phyloP scores from a whole-genome alignment of 2,113 vertebrate species.

The Cervus canadensis region DNA sequence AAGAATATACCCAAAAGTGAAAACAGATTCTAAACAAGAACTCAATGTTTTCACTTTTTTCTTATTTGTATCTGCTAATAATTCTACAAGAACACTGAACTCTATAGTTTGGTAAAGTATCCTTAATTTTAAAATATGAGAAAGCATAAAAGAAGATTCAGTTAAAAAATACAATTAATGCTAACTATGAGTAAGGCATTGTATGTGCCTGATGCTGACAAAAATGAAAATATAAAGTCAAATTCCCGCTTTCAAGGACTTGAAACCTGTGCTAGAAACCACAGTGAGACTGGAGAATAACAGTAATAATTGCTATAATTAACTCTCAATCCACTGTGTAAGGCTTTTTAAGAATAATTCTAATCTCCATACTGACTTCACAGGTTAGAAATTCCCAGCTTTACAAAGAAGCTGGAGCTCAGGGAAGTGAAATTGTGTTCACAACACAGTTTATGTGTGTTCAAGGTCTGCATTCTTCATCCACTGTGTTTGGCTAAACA shows the following conservation, averaged over 20 bases:
- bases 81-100: background rate
- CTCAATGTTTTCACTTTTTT: background rate
- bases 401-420: background rate
- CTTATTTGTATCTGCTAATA: background rate
- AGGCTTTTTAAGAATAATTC: background rate
- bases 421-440: background rate
- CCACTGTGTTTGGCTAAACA: background rate
- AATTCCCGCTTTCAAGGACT: background rate
- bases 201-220: background rate
- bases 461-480: too few relatives aligned
- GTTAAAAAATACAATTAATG: background rate
- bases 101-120: background rate
- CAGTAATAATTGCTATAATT: background rate
- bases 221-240: background rate
- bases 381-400: background rate
- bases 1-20: background rate
- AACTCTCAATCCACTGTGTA: fast-evolving
- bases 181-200: too few relatives aligned
- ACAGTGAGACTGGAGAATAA: background rate
- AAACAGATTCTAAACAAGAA: background rate
- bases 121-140: background rate
- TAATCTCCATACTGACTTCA: background rate
- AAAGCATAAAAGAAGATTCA: background rate
- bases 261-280: background rate
- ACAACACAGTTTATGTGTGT: fast-evolving